Evolutionary conservation across 2,888 invertebrate species (phyloP), one percentile per base, ranked within the genome.

Genomic region (Vannuccia rotundouncinata): DNA sequence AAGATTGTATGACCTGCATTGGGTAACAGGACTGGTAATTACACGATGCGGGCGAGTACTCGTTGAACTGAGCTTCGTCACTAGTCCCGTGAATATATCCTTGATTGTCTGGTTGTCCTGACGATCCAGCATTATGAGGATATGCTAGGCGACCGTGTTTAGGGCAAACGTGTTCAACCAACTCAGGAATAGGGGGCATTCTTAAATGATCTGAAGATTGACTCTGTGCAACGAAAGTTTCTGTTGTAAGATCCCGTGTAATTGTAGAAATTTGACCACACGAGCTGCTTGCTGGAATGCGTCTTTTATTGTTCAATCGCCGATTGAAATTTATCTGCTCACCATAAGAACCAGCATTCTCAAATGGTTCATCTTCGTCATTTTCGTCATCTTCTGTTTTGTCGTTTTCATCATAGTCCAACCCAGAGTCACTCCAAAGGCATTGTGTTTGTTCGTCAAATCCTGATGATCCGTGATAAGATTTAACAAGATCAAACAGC

Each of bases 241-340:
- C 75, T 27, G 75, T 75, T 75, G 75, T 75, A n/a, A 31, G 29
- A 31, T 75, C 75, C 17, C 75, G 75, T 2, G 75, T 75, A 17
- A 75, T 75, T 22, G 66, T 66, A 66, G 66, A 66, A 22, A 66
- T 66, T 66, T 66, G 66, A 22, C 66, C 66, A 22, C 66, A 66
- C 10, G 66, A 66, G 25, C 66, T 66, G 25, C 66, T 66, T 2
- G 10, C 66, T 2, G 66, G 66, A 66, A 66, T 66, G 25, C 66
- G 66, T n/a, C 66, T 17, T 5, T 66, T 66, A 17, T 13, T 66
- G 66, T 27, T 66, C 2, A 13, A 22, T n/a, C 66, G 66, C 13
- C 25, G 2, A 66, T 13, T n/a, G 2, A 17, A 17, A 66, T n/a
- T 22, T n/a, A n/a, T n/a, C n/a, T n/a, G n/a, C n/a, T n/a, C n/a